These are phyloP conservation scores for Erythrolamprus reginae DNA, from an alignment of 2,113 vertebrate genomes.

Conservation along the genomic window DNA sequence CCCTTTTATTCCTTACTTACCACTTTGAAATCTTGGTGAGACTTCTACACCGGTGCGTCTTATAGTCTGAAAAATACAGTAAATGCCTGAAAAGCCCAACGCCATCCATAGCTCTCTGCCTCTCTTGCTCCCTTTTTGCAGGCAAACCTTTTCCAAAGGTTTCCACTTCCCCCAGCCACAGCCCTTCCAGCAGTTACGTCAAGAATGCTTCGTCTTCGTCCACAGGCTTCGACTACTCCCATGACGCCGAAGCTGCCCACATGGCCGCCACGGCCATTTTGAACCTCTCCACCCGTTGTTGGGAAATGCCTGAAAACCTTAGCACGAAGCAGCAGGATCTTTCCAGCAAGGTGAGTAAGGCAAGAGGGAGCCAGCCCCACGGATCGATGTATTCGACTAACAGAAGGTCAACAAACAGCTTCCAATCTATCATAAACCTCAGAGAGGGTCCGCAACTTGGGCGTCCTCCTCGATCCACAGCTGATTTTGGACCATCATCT, in stretches of 20 bases:
- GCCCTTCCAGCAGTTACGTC: slow-evolving; percentile 78
- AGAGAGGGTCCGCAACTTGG: too few species aligned
- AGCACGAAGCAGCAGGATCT: slow-evolving; percentile 86
- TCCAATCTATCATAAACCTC: too few species aligned
- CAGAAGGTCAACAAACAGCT: too few species aligned
- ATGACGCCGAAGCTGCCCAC: slow-evolving; percentile 93
- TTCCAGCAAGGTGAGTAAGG: slow-evolving; percentile 73
- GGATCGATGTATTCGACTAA: not conserved
- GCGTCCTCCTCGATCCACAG: too few species aligned
- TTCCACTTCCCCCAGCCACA: slow-evolving; percentile 78
- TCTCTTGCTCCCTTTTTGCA: slow-evolving; percentile 64
- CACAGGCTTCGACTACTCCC: slow-evolving; percentile 90
- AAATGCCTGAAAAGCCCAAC: not conserved
- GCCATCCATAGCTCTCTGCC: slow-evolving; percentile 17
- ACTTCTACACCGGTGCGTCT: too few species aligned
- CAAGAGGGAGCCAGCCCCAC: not conserved
- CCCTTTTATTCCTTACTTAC: too few species aligned
- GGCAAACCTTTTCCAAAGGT: slow-evolving; percentile 85
- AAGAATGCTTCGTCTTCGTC: slow-evolving; percentile 79
- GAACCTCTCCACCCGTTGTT: slow-evolving; percentile 96
- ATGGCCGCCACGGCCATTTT: slow-evolving; percentile 98
- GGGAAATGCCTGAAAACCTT: slow-evolving; percentile 97
- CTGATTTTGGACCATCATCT: too few species aligned
- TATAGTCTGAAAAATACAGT: too few species aligned
- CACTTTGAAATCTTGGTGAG: too few species aligned